Conservation (phyloP, 2,797 vertebrate species). For the Phalanger gymnotis region DNA sequence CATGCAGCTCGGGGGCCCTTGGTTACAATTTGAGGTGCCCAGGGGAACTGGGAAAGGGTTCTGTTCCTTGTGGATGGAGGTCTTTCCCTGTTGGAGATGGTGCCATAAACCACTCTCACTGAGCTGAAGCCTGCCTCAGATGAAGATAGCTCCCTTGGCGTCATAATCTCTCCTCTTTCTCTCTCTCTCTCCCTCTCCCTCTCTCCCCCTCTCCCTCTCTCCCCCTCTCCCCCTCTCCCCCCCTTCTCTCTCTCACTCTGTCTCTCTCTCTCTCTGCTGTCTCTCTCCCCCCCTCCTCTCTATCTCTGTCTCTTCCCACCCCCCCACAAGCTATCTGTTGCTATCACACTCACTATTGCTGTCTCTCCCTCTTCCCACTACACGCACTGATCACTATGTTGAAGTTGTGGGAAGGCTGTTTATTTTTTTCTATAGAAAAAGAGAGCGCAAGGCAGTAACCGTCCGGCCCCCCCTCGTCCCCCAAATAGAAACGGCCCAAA, state of each 20-base stretch:
- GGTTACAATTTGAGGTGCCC: not conserved
- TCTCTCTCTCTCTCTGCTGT: too few relatives aligned
- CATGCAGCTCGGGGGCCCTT: conserved; percentile 62
- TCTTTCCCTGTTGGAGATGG: conserved; percentile 69
- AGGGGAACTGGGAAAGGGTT: not conserved
- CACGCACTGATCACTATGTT: conserved; percentile 83
- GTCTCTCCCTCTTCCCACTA: conserved; percentile 82
- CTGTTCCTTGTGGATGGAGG: not conserved
- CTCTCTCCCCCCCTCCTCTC: too few relatives aligned
- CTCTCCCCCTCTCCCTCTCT: not conserved
- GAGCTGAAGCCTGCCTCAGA: conserved; percentile 77
- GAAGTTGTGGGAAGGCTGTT: conserved; percentile 81
- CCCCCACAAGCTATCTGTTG: not conserved
- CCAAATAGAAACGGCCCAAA: conserved; percentile 76
- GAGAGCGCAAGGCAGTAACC: conserved; percentile 75
- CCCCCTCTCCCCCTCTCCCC: too few relatives aligned
- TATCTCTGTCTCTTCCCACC: not conserved
- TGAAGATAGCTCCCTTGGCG: conserved; percentile 70
- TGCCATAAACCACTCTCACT: conserved; percentile 77
- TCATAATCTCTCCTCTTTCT: conserved; percentile 18
- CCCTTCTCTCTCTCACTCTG: too few relatives aligned
- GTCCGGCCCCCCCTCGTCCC: conserved; percentile 72
- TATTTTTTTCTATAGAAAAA: conserved; percentile 69
- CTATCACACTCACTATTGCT: conserved; percentile 62
- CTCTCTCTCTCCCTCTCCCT: not conserved